Evolutionary conservation across 2,797 vertebrate genomes (phyloP), one percentile per base, ranked within the genome.

Genomic region (Cirrhinus molitorella): DNA sequence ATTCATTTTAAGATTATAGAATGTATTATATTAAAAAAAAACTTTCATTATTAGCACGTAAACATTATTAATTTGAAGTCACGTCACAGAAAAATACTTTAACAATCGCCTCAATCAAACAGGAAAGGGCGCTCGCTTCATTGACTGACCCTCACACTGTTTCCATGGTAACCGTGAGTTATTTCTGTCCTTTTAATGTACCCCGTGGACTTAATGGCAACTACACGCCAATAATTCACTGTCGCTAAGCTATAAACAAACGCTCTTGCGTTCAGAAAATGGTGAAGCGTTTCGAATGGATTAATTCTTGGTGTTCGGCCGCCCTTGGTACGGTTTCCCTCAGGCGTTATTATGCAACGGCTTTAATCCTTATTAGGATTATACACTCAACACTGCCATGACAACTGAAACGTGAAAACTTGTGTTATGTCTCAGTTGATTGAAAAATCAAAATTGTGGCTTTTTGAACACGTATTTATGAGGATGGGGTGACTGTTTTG

Each of bases 341-440:
- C 71, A 81, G 6, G 53, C 51, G 49, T 43, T 51, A 79, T 88
- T 89, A 88, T 87, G 87, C 84, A 85, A 87, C 66, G 65, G 49
- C 59, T 67, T 79, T 94, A 94, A 94, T 93, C 92, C 91, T 68
- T 23, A 89, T 90, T 80, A 70, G 92, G 92, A 94, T 94, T 94
- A 94, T 94, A 93, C 87, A 49, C 85, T 87, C 65, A 87, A 85
- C 89, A 45, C 83, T 79, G 68, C 91, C 92, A 93, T 94, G 91
- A 91, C 90, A 93, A 94, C 94, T 66, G 55, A 81, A 51, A 66
- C 57, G 12, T 53, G 40, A 66, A 61, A 45, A 40, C 59, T 59
- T 11, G 2, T 43, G 19, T 49, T 63, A 16, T 55, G 34, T 55
- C 66, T 71, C 28, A n/a, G 17, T 19, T 47, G 57, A 55, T 3